Evolutionary conservation across 2,888 invertebrate species (phyloP).

Genomic region (Cryptocephalus primarius): DNA sequence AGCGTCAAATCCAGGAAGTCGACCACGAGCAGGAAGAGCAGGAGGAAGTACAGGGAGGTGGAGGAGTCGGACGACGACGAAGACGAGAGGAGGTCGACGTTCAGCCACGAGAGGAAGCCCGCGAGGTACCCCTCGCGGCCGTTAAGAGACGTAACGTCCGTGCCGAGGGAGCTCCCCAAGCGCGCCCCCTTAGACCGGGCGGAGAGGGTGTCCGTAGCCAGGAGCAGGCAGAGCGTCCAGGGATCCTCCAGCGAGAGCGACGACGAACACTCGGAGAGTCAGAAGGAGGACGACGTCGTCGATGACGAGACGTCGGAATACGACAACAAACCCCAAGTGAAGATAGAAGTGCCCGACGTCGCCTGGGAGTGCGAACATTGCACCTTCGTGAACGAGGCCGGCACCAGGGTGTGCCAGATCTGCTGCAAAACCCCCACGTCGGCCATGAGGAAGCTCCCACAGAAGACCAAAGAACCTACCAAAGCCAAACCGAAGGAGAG

Average conservation of each 20-base stretch:
- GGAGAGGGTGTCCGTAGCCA: conserved; percentile 21
- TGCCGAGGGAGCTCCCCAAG: conserved; percentile 27
- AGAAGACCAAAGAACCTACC: conserved; percentile 9
- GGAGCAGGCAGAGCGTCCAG: conserved; percentile 21
- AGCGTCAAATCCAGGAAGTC: conserved; percentile 63
- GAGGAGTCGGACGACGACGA: conserved; percentile 39
- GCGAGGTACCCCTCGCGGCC: conserved; percentile 20
- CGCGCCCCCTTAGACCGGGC: conserved; percentile 19
- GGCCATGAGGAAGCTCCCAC: conserved; percentile 8
- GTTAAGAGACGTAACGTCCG: conserved; percentile 24
- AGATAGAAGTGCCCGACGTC: conserved; percentile 37
- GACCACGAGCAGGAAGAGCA: conserved; percentile 44
- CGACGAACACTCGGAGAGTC: conserved; percentile 20
- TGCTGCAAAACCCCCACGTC: conserved; percentile 72
- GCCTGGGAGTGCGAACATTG: conserved; percentile 86
- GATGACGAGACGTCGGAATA: conserved; percentile 24
- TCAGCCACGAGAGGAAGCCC: conserved; percentile 31
- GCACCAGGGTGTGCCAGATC: conserved; percentile 67
- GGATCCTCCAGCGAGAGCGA: conserved; percentile 27
- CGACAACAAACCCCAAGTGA: conserved; percentile 17
- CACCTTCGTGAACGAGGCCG: conserved; percentile 75
- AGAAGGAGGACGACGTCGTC: conserved; percentile 17
- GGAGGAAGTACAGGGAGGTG: conserved; percentile 38
- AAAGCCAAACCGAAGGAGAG: conserved; percentile 8
- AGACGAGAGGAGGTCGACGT: conserved; percentile 27